Percentiles rank a stretch among this genome's conserved stretches.
These are phyloP conservation scores for Orussus abietinus DNA, from an alignment of 1,140 invertebrate genomes.

Conservation along the genomic window DNA sequence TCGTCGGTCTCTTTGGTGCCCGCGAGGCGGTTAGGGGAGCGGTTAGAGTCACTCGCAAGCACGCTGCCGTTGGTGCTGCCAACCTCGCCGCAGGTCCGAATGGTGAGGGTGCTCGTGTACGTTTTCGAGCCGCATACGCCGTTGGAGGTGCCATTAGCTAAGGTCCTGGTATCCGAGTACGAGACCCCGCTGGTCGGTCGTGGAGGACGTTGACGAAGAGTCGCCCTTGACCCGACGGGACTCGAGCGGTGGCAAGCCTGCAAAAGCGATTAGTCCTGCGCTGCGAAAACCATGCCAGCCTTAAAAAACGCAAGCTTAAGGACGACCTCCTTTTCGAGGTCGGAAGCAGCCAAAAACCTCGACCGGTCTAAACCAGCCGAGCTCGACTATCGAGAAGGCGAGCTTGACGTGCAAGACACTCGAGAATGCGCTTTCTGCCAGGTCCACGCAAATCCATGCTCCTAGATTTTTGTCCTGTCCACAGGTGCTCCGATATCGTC, in stretches of 20 bases:
- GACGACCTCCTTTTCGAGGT: too few species aligned
- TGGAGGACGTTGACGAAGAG: slow-evolving; percentile 16
- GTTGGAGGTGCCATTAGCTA: slow-evolving; percentile 11
- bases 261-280: slow-evolving; percentile 47
- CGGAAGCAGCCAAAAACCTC: too few species aligned
- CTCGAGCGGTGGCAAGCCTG: slow-evolving; percentile 36
- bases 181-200: slow-evolving; percentile 23
- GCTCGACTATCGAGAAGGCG: too few species aligned
- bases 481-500: too few species aligned
- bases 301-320: slow-evolving; percentile 19
- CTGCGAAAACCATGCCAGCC: slow-evolving; percentile 29
- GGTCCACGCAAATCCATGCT: too few species aligned
- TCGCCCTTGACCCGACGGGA: slow-evolving; percentile 24
- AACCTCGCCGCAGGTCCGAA: slow-evolving; percentile 42
- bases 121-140: slow-evolving; percentile 37
- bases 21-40: slow-evolving; percentile 40
- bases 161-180: slow-evolving; percentile 20
- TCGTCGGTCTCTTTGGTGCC: too few species aligned
- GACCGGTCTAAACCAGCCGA: too few species aligned
- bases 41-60: slow-evolving; percentile 29
- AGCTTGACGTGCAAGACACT: too few species aligned
- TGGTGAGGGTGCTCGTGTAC: slow-evolving; percentile 50
- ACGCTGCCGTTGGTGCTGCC: slow-evolving; percentile 25
- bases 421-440: too few species aligned
- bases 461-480: too few species aligned